Evolutionary conservation across 2,888 invertebrate genomes (phyloP), one percentile per base, ranked within the genome.

Genomic region (Hermaeophaga mercurialis): DNA sequence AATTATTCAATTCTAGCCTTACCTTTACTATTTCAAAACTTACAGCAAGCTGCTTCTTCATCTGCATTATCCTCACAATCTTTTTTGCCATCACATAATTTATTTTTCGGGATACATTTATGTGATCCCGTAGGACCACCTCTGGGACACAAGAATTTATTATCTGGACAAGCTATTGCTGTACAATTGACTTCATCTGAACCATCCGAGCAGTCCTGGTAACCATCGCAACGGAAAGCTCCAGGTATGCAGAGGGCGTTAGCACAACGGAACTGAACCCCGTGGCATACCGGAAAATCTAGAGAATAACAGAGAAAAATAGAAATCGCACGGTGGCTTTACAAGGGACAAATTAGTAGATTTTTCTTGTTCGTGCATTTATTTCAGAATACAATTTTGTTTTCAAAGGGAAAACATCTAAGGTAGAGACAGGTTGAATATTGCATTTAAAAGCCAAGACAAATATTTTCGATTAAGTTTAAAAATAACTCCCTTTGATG

Each of bases 1-100:
- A 22, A 22, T 22, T 5, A 22, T 22, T 3, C 22, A 22, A 22
- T 5, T 22, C 3, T 22, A 22, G 6, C n/a, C n/a, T n/a, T n/a
- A n/a, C n/a, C n/a, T 22, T 28, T 28, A 28, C 2, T 9, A 28
- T 9, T 6, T 2, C 7, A 28, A 31, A 47, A 87, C 90, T 89
- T 78, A 94, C 94, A 94, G 75, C 95, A 95, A 59, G 90, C 90
- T 5, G 85, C 82, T 71, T 89, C 89, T 75, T 95, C 95, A 74
- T 97, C 96, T 46, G 92, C 90, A 38, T 89, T 89, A 75, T 96
- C 96, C 59, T 90, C 89, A 71, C 96, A 96, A 76, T 97, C 96
- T 60, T 84, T 82, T 73, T 91, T 91, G 0, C 91, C 92, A 73
- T 97, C 94, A 76, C 96, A 97, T 12, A 96, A 83, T 76, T 92